phyloP scores from a whole-genome alignment of 1,140 invertebrate species.

The Calliopsis andreniformis region DNA sequence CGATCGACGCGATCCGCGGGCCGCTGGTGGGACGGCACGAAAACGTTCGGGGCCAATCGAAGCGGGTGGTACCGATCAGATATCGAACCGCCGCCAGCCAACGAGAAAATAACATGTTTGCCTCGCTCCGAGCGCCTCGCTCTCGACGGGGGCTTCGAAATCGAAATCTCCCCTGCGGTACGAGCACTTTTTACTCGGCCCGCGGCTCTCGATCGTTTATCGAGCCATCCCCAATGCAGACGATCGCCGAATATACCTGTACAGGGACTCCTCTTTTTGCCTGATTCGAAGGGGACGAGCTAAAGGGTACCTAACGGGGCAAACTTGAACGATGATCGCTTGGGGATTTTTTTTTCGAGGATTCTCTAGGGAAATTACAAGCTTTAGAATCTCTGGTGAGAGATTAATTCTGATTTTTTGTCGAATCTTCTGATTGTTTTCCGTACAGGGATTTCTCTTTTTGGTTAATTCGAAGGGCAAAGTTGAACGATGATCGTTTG shows the following conservation, averaged over 20 bases:
- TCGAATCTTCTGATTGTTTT: too few relatives aligned
- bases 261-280: too few relatives aligned
- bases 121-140: constrained; percentile 46
- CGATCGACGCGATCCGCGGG: constrained; percentile 34
- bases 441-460: too few relatives aligned
- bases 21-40: constrained; percentile 68
- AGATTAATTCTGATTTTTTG: too few relatives aligned
- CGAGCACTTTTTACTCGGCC: not conserved
- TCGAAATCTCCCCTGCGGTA: constrained; percentile 54
- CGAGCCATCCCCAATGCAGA: not conserved
- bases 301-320: too few relatives aligned
- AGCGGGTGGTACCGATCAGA: constrained; percentile 67
- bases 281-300: too few relatives aligned
- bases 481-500: too few relatives aligned
- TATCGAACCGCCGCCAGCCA: constrained; percentile 49
- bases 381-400: too few relatives aligned
- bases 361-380: too few relatives aligned
- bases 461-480: too few relatives aligned
- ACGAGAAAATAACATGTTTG: constrained; percentile 76
- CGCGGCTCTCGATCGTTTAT: not conserved
- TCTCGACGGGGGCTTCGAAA: constrained; percentile 53
- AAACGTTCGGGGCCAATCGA: constrained; percentile 69
- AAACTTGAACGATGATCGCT: too few relatives aligned
- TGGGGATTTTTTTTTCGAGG: too few relatives aligned
- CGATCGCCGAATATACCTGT: not conserved